Evolutionary conservation across 2,888 invertebrate genomes (phyloP), one percentile per base, ranked within the genome.

Genomic region (Bombyx huttoni): DNA sequence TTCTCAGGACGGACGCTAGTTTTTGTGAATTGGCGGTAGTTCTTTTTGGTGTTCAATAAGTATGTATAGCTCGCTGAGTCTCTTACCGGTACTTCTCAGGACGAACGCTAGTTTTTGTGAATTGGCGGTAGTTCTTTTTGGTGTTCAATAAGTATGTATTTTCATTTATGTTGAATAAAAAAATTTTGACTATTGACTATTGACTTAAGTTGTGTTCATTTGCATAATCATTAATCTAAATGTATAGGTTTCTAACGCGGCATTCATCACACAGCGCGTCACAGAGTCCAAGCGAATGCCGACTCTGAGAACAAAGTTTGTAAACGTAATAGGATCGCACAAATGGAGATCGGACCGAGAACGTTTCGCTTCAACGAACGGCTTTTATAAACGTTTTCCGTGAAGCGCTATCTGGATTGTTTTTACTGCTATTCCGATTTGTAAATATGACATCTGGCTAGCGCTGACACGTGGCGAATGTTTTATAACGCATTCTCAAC

Each of bases 341-440:
- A 57, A 58, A 62, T 57, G 51, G 53, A 55, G 49, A 35, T 47
- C 40, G 40, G 47, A 40, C 45, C 40, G 47, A 45, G 46, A 60
- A 58, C 59, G 59, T 65, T 67, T 58, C 64, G 66, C 62, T 73
- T 66, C 66, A 70, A 53, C 60, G 67, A 68, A 68, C 59, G 53
- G 66, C 65, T 73, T 74, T 73, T 73, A 75, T 69, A 67, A 70
- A 63, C 66, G 59, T 64, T 72, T 75, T 72, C 70, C 62, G 58
- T 57, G 68, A 73, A 73, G 62, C 59, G 57, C 59, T 61, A 68
- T 73, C 56, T 52, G 58, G 64, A 67, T 68, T 63, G 65, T 70
- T 70, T 73, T 70, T 67, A 67, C 53, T 58, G 60, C 52, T 56
- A 54, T 46, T 55, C 46, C 56, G 58, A 63, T 61, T 64, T 60